These are phyloP conservation scores for Nesidiocoris tenuis DNA, from an alignment of 2,888 invertebrate genomes.

Conservation along the genomic window DNA sequence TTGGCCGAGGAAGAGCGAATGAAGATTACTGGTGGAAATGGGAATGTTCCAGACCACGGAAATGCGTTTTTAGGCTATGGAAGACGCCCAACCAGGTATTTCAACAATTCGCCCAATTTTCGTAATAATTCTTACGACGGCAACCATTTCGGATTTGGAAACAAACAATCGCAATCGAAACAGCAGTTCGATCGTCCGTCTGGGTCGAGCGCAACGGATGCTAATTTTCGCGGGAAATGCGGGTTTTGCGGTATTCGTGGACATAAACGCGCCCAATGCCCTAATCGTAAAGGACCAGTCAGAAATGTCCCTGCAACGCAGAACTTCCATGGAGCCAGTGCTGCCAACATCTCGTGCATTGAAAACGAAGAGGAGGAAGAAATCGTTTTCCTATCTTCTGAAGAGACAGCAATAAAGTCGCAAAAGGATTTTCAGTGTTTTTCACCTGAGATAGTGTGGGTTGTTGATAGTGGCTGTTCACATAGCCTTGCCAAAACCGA, in stretches of 20 bases:
- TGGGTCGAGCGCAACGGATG: neutral
- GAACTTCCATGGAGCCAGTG: neutral
- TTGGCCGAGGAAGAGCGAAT: neutral
- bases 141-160: too few species aligned
- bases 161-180: too few species aligned
- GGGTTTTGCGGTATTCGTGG: neutral
- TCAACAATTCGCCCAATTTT: too few species aligned
- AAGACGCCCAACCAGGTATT: too few species aligned
- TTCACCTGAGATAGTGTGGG: conserved; percentile 1
- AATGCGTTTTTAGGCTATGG: conserved; percentile 4
- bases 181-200: neutral
- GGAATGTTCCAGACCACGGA: neutral
- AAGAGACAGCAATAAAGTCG: neutral
- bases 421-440: neutral
- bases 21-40: too few species aligned
- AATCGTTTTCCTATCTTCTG: neutral
- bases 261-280: neutral
- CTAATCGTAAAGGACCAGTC: too few species aligned
- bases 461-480: conserved; percentile 13
- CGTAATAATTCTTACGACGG: too few species aligned
- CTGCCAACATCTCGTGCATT: neutral
- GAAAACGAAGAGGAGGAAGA: too few species aligned
- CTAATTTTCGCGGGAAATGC: neutral
- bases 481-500: neutral
- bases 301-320: too few species aligned